Conservation (phyloP, 2,888 invertebrate species). For the Netelia inedita region DNA sequence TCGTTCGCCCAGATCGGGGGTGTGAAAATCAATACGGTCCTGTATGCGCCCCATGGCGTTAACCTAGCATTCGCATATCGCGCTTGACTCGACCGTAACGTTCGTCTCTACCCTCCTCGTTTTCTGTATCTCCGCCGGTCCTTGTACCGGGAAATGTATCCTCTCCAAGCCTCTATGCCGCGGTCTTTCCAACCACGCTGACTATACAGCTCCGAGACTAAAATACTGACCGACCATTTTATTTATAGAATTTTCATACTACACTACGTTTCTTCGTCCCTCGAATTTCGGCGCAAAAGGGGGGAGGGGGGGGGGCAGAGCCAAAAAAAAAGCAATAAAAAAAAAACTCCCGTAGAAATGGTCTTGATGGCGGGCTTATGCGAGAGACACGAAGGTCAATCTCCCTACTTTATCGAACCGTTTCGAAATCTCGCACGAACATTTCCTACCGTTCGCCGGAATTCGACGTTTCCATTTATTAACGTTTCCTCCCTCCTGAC, state of each 20-base stretch:
- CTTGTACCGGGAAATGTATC: slow-evolving; percentile 45
- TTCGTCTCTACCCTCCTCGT: slow-evolving; percentile 30
- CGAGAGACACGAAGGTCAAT: slow-evolving; percentile 62
- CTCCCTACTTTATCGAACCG: slow-evolving; percentile 47
- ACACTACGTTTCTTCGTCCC: slow-evolving; percentile 67
- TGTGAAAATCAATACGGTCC: slow-evolving; percentile 83
- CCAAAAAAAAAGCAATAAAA: slow-evolving; percentile 50
- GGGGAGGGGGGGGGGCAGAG: neutral
- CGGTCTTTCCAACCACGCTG: slow-evolving; percentile 43
- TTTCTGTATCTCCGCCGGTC: slow-evolving; percentile 20
- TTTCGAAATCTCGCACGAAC: slow-evolving; percentile 23
- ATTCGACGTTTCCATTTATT: slow-evolving; percentile 19
- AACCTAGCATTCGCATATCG: slow-evolving; percentile 77
- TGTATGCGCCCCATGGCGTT: slow-evolving; percentile 77
- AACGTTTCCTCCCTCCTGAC: neutral
- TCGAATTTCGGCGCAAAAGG: slow-evolving; percentile 44
- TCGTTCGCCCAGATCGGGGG: slow-evolving; percentile 78
- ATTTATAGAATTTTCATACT: slow-evolving; percentile 80
- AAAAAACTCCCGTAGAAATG: slow-evolving; percentile 72
- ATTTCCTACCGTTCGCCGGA: slow-evolving; percentile 34
- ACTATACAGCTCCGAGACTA: slow-evolving; percentile 65
- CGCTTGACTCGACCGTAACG: slow-evolving; percentile 47
- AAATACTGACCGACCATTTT: slow-evolving; percentile 80
- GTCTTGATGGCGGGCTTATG: slow-evolving; percentile 46
- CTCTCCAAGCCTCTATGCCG: slow-evolving; percentile 31